Percentiles rank a stretch among this genome's conserved stretches.
These are phyloP conservation scores for Rhinella marina DNA, from an alignment of 2,797 vertebrate species.

Conservation along the genomic window DNA sequence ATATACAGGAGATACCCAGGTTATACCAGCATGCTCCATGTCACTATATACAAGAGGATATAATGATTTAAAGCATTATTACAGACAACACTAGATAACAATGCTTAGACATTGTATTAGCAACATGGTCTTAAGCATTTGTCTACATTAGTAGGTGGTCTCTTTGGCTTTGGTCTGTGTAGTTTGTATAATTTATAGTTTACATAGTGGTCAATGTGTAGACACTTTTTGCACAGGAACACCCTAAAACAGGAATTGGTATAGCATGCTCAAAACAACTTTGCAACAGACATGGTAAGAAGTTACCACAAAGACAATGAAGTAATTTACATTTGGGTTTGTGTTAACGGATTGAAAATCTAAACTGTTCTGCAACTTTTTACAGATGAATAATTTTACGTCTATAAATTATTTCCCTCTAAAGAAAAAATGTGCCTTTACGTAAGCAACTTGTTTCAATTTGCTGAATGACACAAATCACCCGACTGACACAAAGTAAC, in stretches of 20 bases:
- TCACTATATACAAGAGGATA: no score
- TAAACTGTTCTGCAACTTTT: not conserved
- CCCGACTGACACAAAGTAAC: constrained; percentile 1
- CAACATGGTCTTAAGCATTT: not conserved
- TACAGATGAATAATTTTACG: no score
- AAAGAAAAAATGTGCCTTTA: not conserved
- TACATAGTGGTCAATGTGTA: not conserved
- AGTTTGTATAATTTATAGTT: not conserved
- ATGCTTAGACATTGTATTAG: not conserved
- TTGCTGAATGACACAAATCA: constrained; percentile 9
- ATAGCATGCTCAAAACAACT: not conserved
- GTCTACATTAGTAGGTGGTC: not conserved
- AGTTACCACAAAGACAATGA: not conserved
- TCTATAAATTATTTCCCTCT: not conserved
- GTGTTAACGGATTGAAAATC: not conserved
- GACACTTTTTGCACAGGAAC: not conserved
- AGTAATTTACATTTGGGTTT: not conserved
- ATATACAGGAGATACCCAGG: no score
- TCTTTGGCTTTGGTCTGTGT: not conserved
- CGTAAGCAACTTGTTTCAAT: constrained; percentile 15
- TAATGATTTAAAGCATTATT: no score
- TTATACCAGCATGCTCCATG: no score
- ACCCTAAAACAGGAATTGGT: not conserved
- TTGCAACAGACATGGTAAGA: not conserved
- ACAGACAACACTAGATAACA: no score